A percentile compares a stretch with the other conserved stretches of the same genome.
Conservation (phyloP, 35 echinoderm and acorn worm genomes). For the Lytechinus pictus region DNA sequence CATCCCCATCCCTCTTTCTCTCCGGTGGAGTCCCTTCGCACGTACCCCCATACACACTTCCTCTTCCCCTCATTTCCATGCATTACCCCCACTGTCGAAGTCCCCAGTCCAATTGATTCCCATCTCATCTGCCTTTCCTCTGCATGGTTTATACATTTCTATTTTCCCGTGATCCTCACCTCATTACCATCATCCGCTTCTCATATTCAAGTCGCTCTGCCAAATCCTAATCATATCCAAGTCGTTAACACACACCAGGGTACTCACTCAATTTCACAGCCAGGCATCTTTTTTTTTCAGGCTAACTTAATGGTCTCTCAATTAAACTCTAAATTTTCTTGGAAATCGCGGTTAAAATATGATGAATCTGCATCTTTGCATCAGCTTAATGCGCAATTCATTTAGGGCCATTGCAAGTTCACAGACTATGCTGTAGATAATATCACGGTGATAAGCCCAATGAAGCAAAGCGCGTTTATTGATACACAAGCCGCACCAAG, state of each 20-base stretch:
- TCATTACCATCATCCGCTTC: not conserved
- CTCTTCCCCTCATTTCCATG: not conserved
- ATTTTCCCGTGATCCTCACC: not conserved
- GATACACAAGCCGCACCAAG: not conserved
- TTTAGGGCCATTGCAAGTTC: not conserved
- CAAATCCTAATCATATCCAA: not conserved
- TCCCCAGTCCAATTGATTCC: not conserved
- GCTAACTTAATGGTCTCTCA: not conserved
- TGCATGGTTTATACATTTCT: not conserved
- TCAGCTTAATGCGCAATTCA: not conserved
- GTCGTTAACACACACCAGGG: not conserved
- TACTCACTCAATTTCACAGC: not conserved
- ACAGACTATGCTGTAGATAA: not conserved
- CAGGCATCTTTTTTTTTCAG: not conserved
- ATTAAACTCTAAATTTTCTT: not conserved
- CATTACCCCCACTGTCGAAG: not conserved
- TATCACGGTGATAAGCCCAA: not conserved
- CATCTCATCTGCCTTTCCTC: not conserved
- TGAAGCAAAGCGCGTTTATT: not conserved
- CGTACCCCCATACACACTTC: not conserved
- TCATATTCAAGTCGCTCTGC: not conserved
- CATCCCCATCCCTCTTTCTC: not conserved
- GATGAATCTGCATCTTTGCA: not conserved
- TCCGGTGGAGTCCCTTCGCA: not conserved
- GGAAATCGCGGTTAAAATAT: not conserved